A percentile compares a stretch with the other conserved stretches of the same genome.
These are phyloP conservation scores for Notarius lentiginosus DNA, from an alignment of 2,113 vertebrate species.

Conservation along the genomic window DNA sequence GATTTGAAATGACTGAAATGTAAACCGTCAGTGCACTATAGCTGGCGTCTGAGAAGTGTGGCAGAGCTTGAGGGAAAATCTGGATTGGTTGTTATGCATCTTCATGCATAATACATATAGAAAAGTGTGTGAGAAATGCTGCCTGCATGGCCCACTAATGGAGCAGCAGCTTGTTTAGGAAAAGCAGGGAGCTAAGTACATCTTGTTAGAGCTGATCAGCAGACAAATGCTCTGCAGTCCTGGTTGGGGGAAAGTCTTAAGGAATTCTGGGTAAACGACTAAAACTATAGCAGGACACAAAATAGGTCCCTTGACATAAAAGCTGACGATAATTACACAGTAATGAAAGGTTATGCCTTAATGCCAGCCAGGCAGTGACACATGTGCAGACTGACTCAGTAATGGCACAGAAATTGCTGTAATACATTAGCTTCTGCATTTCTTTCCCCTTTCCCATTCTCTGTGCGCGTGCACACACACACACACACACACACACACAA, in stretches of 20 bases:
- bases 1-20: slow-evolving; percentile 18
- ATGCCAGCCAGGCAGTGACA: slow-evolving; percentile 12
- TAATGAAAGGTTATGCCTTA: slow-evolving; percentile 43
- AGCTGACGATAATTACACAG: slow-evolving; percentile 24
- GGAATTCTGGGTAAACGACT: slow-evolving; percentile 4
- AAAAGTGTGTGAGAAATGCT: slow-evolving; percentile 29
- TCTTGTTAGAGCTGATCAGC: slow-evolving; percentile 32
- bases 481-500: background rate
- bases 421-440: slow-evolving; percentile 30
- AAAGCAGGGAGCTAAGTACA: slow-evolving; percentile 23
- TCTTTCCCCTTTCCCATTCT: slow-evolving; percentile 8
- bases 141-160: slow-evolving; percentile 32
- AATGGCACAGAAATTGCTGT: slow-evolving; percentile 30
- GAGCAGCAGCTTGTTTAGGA: slow-evolving; percentile 38
- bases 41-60: slow-evolving; percentile 17
- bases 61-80: slow-evolving; percentile 36
- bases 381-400: slow-evolving; percentile 16
- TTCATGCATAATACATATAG: slow-evolving; percentile 51
- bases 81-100: slow-evolving; percentile 42
- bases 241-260: background rate
- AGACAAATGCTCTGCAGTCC: slow-evolving; percentile 15
- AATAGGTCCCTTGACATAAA: slow-evolving; percentile 23
- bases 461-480: background rate
- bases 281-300: slow-evolving; percentile 19
- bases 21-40: slow-evolving; percentile 14